A percentile compares a stretch with the other conserved stretches of the same genome.
Evolutionary conservation across 2,888 invertebrate genomes (phyloP).

Genomic region (Liodrosophila aerea): DNA sequence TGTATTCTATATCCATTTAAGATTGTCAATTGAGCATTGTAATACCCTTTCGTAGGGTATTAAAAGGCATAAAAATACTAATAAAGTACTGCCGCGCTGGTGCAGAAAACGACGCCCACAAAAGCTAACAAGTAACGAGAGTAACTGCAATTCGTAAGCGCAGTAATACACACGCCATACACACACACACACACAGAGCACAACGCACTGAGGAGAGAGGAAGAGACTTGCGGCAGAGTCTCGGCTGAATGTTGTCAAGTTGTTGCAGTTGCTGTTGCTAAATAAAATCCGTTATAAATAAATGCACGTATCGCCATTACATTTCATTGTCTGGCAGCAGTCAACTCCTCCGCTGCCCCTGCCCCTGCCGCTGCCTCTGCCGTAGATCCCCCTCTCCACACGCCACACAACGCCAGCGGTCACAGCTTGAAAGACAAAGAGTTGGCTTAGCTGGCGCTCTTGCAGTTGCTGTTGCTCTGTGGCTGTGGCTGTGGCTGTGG

Average conservation of each 20-base stretch:
- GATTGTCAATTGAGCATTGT: no score
- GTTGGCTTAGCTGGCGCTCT: no score
- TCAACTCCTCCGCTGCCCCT: not conserved
- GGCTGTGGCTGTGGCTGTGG: not conserved
- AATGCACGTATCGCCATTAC: conserved; percentile 73
- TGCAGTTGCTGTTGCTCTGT: not conserved
- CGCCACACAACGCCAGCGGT: conserved; percentile 40
- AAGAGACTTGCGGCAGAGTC: no score
- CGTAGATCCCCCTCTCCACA: not conserved
- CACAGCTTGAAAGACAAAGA: not conserved
- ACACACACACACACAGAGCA: conserved; percentile 9
- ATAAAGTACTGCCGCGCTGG: no score
- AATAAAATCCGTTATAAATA: conserved; percentile 66
- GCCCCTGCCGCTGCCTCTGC: not conserved
- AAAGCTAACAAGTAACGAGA: conserved; percentile 64
- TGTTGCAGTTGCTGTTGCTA: conserved; percentile 35
- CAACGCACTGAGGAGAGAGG: no score
- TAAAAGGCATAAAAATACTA: no score
- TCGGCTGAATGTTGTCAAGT: conserved; percentile 32
- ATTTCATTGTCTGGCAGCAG: conserved; percentile 58
- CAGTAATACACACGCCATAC: not conserved
- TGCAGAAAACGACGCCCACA: conserved; percentile 59
- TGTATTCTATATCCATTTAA: no score
- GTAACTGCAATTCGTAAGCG: conserved; percentile 21
- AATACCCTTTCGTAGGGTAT: no score